These are phyloP conservation scores for Gasterosteus aculeatus DNA, from an alignment of 2,113 vertebrate genomes.

Conservation along the genomic window DNA sequence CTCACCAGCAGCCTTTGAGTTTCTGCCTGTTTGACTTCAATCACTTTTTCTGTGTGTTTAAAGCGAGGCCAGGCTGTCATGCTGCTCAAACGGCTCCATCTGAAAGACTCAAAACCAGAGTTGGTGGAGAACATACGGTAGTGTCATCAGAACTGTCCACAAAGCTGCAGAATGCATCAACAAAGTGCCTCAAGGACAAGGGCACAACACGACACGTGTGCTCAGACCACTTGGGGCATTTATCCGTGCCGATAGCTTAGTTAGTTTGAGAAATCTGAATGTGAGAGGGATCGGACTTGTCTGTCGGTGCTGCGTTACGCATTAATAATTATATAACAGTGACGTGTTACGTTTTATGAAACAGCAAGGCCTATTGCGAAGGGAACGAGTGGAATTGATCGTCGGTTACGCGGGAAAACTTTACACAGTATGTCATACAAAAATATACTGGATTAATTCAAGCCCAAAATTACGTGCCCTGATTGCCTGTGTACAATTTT, in stretches of 20 bases:
- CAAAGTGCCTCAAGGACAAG: background rate
- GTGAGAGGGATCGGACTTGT: background rate
- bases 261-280: background rate
- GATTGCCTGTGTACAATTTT: background rate
- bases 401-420: no score
- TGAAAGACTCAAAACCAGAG: background rate
- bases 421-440: no score
- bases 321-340: background rate
- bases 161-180: background rate
- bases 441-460: background rate
- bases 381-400: conserved; percentile 4
- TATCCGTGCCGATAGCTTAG: background rate
- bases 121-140: background rate
- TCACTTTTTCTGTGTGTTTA: background rate
- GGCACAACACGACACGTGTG: background rate
- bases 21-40: conserved; percentile 36
- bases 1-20: conserved; percentile 35
- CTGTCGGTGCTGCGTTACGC: background rate
- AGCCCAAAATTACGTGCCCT: background rate
- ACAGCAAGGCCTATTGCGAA: background rate
- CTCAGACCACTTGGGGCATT: background rate
- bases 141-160: background rate
- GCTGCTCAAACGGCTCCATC: conserved; percentile 14
- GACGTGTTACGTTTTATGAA: background rate
- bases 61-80: conserved; percentile 14